phyloP scores from a whole-genome alignment of 1,140 invertebrate genomes.

The Phenacoccus solenopsis region DNA sequence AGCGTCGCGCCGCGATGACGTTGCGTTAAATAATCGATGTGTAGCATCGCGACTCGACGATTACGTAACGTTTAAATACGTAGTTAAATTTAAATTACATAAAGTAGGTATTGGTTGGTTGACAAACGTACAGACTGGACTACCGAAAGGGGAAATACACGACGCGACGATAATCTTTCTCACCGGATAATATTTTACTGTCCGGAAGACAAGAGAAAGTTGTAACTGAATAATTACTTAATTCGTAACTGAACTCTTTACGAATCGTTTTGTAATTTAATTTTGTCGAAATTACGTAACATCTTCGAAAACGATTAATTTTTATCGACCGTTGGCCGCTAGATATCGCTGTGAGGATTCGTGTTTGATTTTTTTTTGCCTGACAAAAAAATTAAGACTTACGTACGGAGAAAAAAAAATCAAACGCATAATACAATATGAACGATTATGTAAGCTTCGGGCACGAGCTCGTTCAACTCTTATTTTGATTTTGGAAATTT shows the following conservation, averaged over 20 bases:
- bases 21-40: too few relatives aligned
- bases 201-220: slow-evolving; percentile 10
- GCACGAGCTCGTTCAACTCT: too few relatives aligned
- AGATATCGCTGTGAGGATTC: not conserved
- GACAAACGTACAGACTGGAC: not conserved
- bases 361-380: not conserved
- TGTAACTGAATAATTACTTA: not conserved
- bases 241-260: not conserved
- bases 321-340: not conserved
- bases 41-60: not conserved
- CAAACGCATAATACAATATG: too few relatives aligned
- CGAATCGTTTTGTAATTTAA: not conserved
- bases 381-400: not conserved
- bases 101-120: not conserved
- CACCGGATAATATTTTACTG: not conserved
- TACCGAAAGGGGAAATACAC: not conserved
- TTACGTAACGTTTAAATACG: not conserved
- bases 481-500: too few relatives aligned
- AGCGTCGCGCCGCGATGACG: too few relatives aligned
- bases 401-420: not conserved
- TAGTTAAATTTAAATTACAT: slow-evolving; percentile 11
- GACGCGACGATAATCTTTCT: not conserved
- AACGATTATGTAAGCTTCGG: too few relatives aligned
- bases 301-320: not conserved
- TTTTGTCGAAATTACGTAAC: not conserved